Evolutionary conservation across 2,888 invertebrate genomes (phyloP), one percentile per base, ranked within the genome.

Genomic region (Calameuta pallipes): DNA sequence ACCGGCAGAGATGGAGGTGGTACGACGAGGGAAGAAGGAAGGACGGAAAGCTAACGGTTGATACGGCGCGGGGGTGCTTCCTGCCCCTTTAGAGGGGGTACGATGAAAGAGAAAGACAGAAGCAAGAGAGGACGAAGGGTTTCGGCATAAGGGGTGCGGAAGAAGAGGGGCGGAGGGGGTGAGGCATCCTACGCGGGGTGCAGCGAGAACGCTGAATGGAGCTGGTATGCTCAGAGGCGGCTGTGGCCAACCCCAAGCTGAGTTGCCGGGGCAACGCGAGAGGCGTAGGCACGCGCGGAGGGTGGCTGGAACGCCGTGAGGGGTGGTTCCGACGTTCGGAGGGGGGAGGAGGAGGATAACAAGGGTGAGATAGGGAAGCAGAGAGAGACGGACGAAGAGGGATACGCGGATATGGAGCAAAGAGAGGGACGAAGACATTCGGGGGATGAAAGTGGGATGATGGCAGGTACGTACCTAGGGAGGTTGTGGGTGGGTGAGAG

Each of bases 191-290:
- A 76, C 68, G 75, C 74, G 80, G 31, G 82, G 85, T 83, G 86
- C 82, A 83, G 86, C 84, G 87, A 88, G 87, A 86, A 84, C 88
- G 86, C 87, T 88, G 90, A 89, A 90, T 87, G 88, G 88, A 89
- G 86, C 86, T 82, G 86, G 81, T 84, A 84, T 82, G 85, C 87
- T 87, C 87, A 87, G 89, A 87, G 89, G 90, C 85, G 88, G 89
- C 85, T 86, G 88, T 84, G 88, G 89, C 89, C 90, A 90, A 90
- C 90, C 90, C 90, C 90, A 87, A 89, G 88, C 87, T 83, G 86
- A 87, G 89, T 90, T 90, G 90, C 90, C 90, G 86, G 85, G 90
- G 90, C 89, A 90, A 91, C 90, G 87, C 84, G 90, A 86, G 89
- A 89, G 89, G 89, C 88, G 87, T 87, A 88, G 88, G 88, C 87